Evolutionary conservation across 2,113 vertebrate species (phyloP).

Genomic region (Hippolais icterina): DNA sequence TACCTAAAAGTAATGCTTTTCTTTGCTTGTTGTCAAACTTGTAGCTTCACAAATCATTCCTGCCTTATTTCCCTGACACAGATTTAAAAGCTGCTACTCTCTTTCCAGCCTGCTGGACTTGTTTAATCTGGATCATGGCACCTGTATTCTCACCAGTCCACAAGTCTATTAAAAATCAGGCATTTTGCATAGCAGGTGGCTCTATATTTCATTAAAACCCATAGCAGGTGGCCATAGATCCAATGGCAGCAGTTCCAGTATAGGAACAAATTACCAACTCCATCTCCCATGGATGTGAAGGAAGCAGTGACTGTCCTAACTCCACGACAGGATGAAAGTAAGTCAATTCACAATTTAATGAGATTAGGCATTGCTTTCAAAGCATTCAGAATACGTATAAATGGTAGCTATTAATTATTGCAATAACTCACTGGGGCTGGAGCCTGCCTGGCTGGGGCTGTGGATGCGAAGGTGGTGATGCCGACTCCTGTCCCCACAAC

Average conservation of each 20-base stretch:
- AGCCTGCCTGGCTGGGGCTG: neutral
- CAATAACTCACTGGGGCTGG: neutral
- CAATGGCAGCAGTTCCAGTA: neutral
- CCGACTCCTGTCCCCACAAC: neutral
- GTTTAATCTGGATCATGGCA: neutral
- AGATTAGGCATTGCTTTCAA: neutral
- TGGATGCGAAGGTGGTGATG: neutral
- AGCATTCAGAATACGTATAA: neutral
- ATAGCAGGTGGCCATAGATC: neutral
- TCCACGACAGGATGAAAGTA: neutral
- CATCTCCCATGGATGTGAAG: neutral
- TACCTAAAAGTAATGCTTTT: neutral
- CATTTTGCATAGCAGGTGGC: neutral
- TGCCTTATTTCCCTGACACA: neutral
- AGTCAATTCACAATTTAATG: neutral
- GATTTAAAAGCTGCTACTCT: neutral
- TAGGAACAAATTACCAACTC: neutral
- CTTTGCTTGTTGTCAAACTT: neutral
- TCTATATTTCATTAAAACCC: neutral
- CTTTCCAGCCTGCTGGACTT: neutral
- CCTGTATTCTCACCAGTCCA: neutral
- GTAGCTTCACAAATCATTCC: neutral
- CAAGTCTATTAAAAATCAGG: neutral
- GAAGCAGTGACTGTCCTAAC: neutral
- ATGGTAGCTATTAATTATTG: neutral